Evolutionary conservation across 2,797 vertebrate species (phyloP), one percentile per base, ranked within the genome.

Genomic region (Cyclura pinguis): DNA sequence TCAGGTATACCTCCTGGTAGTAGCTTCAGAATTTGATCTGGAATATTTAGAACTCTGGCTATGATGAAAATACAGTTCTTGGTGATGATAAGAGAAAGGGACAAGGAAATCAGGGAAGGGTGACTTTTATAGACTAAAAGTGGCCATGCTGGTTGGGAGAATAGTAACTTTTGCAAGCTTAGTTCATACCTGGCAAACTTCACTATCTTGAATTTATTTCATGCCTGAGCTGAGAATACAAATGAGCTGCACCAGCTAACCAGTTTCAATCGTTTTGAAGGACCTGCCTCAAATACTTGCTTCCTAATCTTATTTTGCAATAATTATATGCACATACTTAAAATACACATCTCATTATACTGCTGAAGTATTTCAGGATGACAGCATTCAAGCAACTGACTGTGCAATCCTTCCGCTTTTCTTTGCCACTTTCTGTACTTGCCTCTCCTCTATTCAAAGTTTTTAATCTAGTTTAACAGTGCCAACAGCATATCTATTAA

Each of bases 401-500:
- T 50, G 72, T 1, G 38, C 14, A 76, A 92, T 81, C 90, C 86
- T 80, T 6, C n/a, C 1, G 35, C 16, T 50, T 81, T 85, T 67
- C 62, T 86, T 81, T 55, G 42, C 27, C 73, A 57, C 72, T 16
- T 38, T 32, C 74, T 47, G 20, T 82, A n/a, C 35, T 67, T 84
- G 29, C 72, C 86, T 92, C 92, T 93, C 83, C 76, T 87, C 73
- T 52, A 85, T 85, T 77, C 89, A 86, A 90, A 92, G 13, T 74
- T 84, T 95, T 95, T 88, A 87, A 83, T 89, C 88, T 57, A 2
- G 90, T 55, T 94, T 86, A 90, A 2, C 80, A 42, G 47, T 14
- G 22, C n/a, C 89, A 59, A 80, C 73, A 92, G 85, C 32, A 50
- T 90, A 91, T 93, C 92, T 94, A 92, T 93, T 94, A 93, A 89